Evolutionary conservation across 1,140 invertebrate genomes (phyloP).

Genomic region (Bombus affinis): DNA sequence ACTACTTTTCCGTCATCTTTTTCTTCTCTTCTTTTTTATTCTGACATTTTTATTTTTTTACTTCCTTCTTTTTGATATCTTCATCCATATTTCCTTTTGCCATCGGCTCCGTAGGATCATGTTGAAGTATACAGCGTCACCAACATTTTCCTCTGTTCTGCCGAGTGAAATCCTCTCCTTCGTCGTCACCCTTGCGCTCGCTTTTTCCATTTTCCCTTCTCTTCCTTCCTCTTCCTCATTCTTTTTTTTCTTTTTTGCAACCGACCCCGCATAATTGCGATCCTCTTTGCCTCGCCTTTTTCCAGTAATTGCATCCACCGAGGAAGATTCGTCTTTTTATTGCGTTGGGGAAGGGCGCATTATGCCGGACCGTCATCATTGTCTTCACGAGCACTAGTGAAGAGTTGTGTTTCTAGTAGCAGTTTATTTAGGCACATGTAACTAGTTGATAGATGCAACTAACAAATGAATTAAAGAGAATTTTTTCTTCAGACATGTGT

Average conservation of each 20-base stretch:
- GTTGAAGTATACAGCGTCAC: constrained; percentile 55
- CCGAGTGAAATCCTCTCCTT: constrained; percentile 28
- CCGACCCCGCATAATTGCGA: constrained; percentile 45
- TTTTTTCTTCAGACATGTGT: too few species aligned
- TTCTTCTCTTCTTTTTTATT: constrained; percentile 7
- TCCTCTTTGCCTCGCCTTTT: constrained; percentile 33
- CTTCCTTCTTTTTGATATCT: neutral
- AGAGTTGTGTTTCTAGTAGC: constrained; percentile 11
- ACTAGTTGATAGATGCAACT: neutral
- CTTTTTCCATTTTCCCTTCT: neutral
- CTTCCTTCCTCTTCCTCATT: neutral
- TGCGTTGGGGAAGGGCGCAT: constrained; percentile 18
- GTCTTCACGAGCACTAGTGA: neutral
- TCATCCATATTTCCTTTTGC: neutral
- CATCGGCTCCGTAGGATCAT: constrained; percentile 12
- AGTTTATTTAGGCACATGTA: constrained; percentile 3
- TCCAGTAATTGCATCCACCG: constrained; percentile 47
- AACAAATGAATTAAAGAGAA: neutral
- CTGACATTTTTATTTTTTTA: neutral
- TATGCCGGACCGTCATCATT: constrained; percentile 19
- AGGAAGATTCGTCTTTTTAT: constrained; percentile 25
- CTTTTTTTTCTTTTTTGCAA: neutral
- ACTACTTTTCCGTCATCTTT: constrained; percentile 7
- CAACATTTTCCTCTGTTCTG: constrained; percentile 14
- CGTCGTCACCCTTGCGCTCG: neutral